Conservation (phyloP, 2,888 invertebrate species). For the Meiosimyza decipiens region DNA sequence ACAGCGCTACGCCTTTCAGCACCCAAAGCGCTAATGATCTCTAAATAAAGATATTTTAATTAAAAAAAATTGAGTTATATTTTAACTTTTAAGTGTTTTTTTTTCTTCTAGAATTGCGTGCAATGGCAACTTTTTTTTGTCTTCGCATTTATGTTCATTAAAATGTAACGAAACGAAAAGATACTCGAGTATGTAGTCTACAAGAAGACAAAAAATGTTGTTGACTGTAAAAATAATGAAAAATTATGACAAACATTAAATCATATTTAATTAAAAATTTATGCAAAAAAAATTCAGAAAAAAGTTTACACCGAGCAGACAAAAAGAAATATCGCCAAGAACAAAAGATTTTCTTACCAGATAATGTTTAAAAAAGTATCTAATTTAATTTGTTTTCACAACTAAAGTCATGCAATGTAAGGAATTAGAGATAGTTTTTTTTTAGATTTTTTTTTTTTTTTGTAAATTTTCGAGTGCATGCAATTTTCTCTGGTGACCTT, state of each 20-base stretch:
- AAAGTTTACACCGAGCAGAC: too few species aligned
- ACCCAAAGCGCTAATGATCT: constrained; percentile 26
- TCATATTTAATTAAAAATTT: constrained; percentile 33
- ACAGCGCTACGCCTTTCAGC: constrained; percentile 32
- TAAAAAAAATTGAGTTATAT: neutral
- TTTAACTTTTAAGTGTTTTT: too few species aligned
- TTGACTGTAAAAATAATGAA: neutral
- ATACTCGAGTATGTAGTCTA: too few species aligned
- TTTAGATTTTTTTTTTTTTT: neutral
- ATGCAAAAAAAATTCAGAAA: constrained; percentile 9
- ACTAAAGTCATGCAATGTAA: too few species aligned
- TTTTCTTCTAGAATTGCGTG: too few species aligned
- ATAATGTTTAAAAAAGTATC: constrained; percentile 19
- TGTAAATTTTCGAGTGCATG: constrained; percentile 3
- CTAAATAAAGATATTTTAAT: constrained; percentile 22
- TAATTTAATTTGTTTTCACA: constrained; percentile 22
- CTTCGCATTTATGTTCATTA: too few species aligned
- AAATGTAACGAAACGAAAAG: too few species aligned
- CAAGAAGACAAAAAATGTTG: too few species aligned
- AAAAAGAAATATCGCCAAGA: constrained; percentile 7
- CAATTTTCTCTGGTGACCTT: constrained; percentile 18
- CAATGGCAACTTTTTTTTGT: too few species aligned
- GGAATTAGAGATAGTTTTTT: too few species aligned
- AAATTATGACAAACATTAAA: constrained; percentile 33
- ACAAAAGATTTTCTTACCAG: constrained; percentile 21